These are phyloP conservation scores for Euwallacea similis DNA, from an alignment of 1,140 invertebrate genomes.

Conservation along the genomic window DNA sequence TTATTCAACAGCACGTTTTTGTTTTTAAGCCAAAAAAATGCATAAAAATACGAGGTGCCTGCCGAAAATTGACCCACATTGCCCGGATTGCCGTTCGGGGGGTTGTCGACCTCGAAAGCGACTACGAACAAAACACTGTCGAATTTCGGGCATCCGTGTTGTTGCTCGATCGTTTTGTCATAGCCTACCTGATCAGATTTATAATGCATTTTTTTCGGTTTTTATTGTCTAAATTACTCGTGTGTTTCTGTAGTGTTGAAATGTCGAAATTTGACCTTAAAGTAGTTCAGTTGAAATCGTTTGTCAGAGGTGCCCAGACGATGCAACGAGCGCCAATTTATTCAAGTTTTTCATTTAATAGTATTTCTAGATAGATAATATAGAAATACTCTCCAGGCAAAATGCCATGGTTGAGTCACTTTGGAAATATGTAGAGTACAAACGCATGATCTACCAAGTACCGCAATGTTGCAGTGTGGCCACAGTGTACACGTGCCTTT, in stretches of 20 bases:
- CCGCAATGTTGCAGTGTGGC: too few relatives aligned
- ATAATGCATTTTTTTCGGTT: slow-evolving; percentile 20
- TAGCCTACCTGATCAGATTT: slow-evolving; percentile 28
- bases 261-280: slow-evolving; percentile 6
- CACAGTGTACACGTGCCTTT: too few relatives aligned
- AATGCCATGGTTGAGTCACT: too few relatives aligned
- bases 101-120: slow-evolving; percentile 25
- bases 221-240: slow-evolving; percentile 10
- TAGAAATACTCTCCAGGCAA: too few relatives aligned
- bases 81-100: slow-evolving; percentile 30
- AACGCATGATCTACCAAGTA: too few relatives aligned
- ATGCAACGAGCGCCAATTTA: too few relatives aligned
- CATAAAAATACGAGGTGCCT: slow-evolving; percentile 36
- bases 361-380: too few relatives aligned
- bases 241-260: slow-evolving; percentile 5
- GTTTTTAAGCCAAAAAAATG: slow-evolving; percentile 19
- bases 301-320: too few relatives aligned
- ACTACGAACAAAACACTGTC: slow-evolving; percentile 36
- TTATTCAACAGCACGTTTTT: slow-evolving; percentile 12
- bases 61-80: slow-evolving; percentile 45
- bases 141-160: slow-evolving; percentile 35
- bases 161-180: slow-evolving; percentile 26
- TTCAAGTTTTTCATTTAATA: too few relatives aligned
- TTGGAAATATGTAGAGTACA: too few relatives aligned
- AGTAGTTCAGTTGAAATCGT: neutral